A percentile compares a stretch with the other conserved stretches of the same genome.
phyloP scores from a whole-genome alignment of 1,140 invertebrate species.

The Brachionus angularis region DNA sequence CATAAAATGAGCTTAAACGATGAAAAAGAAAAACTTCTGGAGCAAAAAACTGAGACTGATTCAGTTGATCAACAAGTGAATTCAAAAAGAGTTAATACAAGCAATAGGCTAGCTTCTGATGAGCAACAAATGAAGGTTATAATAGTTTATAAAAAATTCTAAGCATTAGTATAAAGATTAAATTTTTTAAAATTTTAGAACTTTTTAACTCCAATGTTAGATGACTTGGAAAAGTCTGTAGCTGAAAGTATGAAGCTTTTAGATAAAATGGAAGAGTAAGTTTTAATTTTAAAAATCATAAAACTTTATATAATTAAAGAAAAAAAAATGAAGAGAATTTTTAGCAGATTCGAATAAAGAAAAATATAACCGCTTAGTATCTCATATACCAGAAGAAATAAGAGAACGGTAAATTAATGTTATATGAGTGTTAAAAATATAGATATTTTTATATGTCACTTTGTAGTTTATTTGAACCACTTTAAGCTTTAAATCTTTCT shows the following conservation, averaged over 20 bases:
- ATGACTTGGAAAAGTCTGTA: constrained; percentile 1
- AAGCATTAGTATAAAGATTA: not conserved
- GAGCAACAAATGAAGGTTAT: constrained; percentile 22
- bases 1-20: too few species aligned
- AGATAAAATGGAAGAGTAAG: constrained; percentile 30
- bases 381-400: constrained; percentile 26
- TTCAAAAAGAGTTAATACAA: too few species aligned
- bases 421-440: not conserved
- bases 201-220: constrained; percentile 29
- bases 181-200: not conserved
- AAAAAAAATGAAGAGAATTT: constrained; percentile 7
- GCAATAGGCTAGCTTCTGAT: too few species aligned
- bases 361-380: constrained; percentile 6
- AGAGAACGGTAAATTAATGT: constrained; percentile 3
- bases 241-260: constrained; percentile 19
- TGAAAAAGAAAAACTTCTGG: too few species aligned
- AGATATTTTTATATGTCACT: not conserved
- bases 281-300: not conserved
- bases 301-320: not conserved
- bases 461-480: too few species aligned
- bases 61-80: too few species aligned
- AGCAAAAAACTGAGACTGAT: too few species aligned
- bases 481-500: too few species aligned
- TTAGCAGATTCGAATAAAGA: not conserved
- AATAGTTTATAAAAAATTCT: too few species aligned